Evolutionary conservation across 23 tunicate species (phyloP).

Genomic region (Phallusia fumigata): DNA sequence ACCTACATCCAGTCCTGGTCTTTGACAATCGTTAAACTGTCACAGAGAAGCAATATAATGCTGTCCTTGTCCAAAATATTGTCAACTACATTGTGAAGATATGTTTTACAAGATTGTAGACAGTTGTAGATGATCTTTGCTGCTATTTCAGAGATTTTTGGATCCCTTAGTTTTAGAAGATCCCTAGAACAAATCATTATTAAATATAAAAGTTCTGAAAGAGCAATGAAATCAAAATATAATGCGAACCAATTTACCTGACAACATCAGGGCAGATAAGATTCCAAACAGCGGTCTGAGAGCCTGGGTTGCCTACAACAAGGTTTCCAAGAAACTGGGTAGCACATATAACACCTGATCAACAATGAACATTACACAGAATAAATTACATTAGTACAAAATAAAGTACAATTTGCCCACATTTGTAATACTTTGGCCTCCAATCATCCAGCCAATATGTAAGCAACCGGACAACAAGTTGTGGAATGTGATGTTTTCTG

Average conservation of each 20-base stretch:
- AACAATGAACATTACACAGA: neutral
- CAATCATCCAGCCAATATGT: neutral
- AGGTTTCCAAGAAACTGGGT: constrained; percentile 14
- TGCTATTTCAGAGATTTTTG: neutral
- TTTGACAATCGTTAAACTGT: neutral
- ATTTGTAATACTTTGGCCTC: neutral
- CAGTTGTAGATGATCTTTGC: neutral
- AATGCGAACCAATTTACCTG: neutral
- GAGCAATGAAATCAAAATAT: too few relatives aligned
- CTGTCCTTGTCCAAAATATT: neutral
- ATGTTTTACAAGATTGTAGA: neutral
- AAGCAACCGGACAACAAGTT: neutral
- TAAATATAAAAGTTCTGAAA: too few relatives aligned
- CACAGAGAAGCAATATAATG: neutral
- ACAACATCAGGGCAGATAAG: neutral
- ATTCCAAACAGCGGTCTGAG: neutral
- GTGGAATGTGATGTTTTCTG: neutral
- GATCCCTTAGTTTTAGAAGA: neutral
- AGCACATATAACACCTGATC: neutral
- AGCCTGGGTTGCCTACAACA: neutral
- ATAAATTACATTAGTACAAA: neutral
- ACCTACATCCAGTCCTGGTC: constrained; percentile 3
- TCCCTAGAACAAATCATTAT: neutral
- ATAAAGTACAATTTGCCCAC: neutral
- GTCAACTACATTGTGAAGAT: neutral